Evolutionary conservation across 30 jellyfish, hydroid and myxozoan species (phyloP), one percentile per base, ranked within the genome.

Genomic region (Nemopilema nomurai): DNA sequence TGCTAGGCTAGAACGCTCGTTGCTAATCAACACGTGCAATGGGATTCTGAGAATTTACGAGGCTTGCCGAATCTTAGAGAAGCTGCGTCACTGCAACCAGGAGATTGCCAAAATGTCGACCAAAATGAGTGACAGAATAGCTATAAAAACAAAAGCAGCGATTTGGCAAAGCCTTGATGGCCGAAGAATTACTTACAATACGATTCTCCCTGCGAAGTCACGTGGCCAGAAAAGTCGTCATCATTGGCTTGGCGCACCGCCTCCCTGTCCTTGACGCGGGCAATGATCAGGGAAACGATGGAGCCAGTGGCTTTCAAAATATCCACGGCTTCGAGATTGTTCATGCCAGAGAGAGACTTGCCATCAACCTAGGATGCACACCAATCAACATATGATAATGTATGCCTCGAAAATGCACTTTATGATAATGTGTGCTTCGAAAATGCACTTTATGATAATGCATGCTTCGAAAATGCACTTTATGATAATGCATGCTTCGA

Each of bases 271-370:
- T 82, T 90, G 18, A 90, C 91, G 22, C 98, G 88, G 1, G 98
- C 98, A 51, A 93, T 68, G n/a, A 89, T 90, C 73, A 93, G 86
- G n/a, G 88, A 70, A 1, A 93, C 98, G 23, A 84, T 49, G 17
- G 91, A 51, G 28, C 93, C 97, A 21, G 98, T 93, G 53, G 72
- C 84, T 67, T 95, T 96, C 68, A 93, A 28, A 31, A 93, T 77
- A 23, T 93, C 97, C 30, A 93, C 95, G 21, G 98, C 98, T 53
- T 93, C 98, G 76, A 88, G 70, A 84, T 93, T 86, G 64, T 76
- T 93, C 97, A 93, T 79, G 27, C 98, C 98, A 69, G 89, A 85
- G 8, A 93, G 80, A 0, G 93, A 81, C 30, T 83, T 87, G 53
- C 94, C 94, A 72, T 93, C 97, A 49, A 93, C 98, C 98, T 93